Evolutionary conservation across 2,113 vertebrate genomes (phyloP), one percentile per base, ranked within the genome.

Genomic region (Acrocephalus kingi): DNA sequence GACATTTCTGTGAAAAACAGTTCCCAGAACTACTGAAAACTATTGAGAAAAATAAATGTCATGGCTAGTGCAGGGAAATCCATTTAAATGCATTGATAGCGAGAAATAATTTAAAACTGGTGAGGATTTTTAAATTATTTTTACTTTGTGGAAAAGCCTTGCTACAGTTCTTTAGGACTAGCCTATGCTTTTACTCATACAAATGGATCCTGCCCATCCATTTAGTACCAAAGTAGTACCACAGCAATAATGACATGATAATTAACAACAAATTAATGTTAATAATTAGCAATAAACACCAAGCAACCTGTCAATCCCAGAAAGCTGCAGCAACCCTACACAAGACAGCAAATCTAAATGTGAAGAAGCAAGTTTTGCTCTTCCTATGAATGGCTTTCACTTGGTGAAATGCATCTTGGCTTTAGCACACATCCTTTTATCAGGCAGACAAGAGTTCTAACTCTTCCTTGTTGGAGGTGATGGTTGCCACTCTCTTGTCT

Each of bases 21-120:
- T 97, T 93, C 93, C 93, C 94, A 97, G 93, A 94, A 93, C 86
- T 90, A 92, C 73, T 66, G 83, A 94, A 90, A 92, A 93, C 73
- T 93, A 82, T 33, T 20, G 62, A 86, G 45, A 92, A 92, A 90
- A 95, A 95, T 28, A 75, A 89, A 93, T 73, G 69, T 84, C 88
- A 81, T 25, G 84, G 86, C 39, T 84, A 71, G 37, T 73, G 55
- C 69, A 89, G 49, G 63, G 80, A 89, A 84, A 90, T 68, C 22
- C 66, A 92, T 84, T 94, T 74, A 89, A 82, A 81, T 62, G 35
- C 7, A 54, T 39, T 84, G 80, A 87, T 3, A 81, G 15, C 0
- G 0, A 75, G 77, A 94, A 96, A 89, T 74, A 92, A 83, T 88
- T 76, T 71, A 30, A 68, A 78, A 69, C 22, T 66, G 43, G 11